Evolutionary conservation across 1,140 invertebrate species (phyloP), one percentile per base, ranked within the genome.

Genomic region (Stegodyphus mimosarum): DNA sequence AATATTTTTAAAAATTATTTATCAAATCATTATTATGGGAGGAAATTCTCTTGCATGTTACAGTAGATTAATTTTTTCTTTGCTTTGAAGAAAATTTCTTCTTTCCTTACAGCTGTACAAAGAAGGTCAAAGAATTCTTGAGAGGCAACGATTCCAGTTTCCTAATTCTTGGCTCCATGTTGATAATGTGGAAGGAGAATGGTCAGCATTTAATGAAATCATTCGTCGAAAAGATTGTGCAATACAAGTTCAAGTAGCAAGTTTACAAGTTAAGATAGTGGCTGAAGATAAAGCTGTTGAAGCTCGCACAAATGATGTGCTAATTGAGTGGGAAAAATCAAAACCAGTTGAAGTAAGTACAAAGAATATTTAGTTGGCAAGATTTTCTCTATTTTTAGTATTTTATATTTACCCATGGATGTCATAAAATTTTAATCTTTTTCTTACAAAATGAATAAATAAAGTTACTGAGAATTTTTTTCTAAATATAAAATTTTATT

Each of bases 141-240:
- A 99, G 90, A 92, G 97, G 70, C 98, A 99, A 90, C 93, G 97
- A 84, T 99, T 99, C 93, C 98, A 99, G 91, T 99, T 99, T 91
- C 98, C 98, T 33, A 94, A 94, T 63, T 94, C 94, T 88, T 99
- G 99, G 99, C 91, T 99, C 48, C 98, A 99, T 89, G 98, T 99
- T 70, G 99, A 99, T 90, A 99, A 99, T 89, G 96, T 99, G 87
- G 98, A 99, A 91, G 98, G 98, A 3, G 99, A 99, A 93, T 99
- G 99, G 99, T 95, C 96, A 75, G 98, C 99, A 0, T 99, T 99
- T 89, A 98, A 97, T 90, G 98, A 99, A 92, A 99, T 99, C 76
- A 97, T 99, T 89, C 97, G 97, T 89, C 93, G 98, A 49, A 99
- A 99, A 91, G 98, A 99, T 90, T 95, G 96, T 0, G 97, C 96